Percentiles rank a stretch among this genome's conserved stretches.
These are phyloP conservation scores for Aphelinus atriplicis DNA, from an alignment of 1,140 invertebrate species.

Conservation along the genomic window DNA sequence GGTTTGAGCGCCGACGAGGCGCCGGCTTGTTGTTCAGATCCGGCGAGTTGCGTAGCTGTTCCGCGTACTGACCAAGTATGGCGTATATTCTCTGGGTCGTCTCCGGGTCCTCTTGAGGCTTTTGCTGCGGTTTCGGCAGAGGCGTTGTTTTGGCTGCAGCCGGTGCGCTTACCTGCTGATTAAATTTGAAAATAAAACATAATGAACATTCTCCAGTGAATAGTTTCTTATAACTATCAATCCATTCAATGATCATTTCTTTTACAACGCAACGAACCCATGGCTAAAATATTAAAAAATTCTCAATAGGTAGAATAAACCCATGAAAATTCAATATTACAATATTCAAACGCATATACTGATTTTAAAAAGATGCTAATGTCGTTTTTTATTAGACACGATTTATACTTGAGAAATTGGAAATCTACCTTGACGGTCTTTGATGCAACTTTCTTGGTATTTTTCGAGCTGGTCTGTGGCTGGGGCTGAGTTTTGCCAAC, in stretches of 20 bases:
- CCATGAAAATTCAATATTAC: no score
- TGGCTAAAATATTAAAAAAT: no score
- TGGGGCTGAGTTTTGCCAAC: slow-evolving; percentile 56
- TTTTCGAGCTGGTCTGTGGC: slow-evolving; percentile 63
- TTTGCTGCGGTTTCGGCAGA: slow-evolving; percentile 76
- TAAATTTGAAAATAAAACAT: no score
- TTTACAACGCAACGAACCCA: no score
- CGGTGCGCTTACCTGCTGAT: slow-evolving; percentile 58
- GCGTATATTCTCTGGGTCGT: slow-evolving; percentile 83
- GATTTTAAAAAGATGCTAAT: no score
- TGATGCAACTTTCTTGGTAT: slow-evolving; percentile 67
- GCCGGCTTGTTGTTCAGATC: slow-evolving; percentile 84
- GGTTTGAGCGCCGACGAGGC: slow-evolving; percentile 77
- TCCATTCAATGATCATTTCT: no score
- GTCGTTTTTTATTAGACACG: no score
- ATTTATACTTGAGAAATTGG: slow-evolving; percentile 65
- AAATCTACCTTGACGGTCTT: slow-evolving; percentile 69
- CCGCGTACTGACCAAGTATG: slow-evolving; percentile 83
- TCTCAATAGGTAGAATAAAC: no score
- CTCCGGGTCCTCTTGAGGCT: slow-evolving; percentile 83
- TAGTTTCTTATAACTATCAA: no score
- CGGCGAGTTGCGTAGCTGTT: slow-evolving; percentile 81
- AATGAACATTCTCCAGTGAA: no score
- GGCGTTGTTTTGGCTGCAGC: slow-evolving; percentile 73
- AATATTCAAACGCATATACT: no score